Evolutionary conservation across 1,140 invertebrate genomes (phyloP), one percentile per base, ranked within the genome.

Genomic region (Caenorhabditis inopinata): DNA sequence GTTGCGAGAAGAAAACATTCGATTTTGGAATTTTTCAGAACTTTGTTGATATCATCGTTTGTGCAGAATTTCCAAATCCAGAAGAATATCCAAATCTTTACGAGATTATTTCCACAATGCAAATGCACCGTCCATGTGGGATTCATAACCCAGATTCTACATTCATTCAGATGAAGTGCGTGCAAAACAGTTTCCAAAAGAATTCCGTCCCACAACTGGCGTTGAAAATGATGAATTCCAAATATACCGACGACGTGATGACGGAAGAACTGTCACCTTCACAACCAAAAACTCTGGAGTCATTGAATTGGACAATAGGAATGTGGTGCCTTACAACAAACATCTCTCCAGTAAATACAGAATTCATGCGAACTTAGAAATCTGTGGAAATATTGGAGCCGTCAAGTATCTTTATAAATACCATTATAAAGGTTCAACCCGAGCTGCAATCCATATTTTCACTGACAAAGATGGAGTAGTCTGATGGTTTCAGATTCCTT

Each of bases 171-270:
- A 35, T 18, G 46, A 53, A 11, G 16, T 27, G 6, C 68, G 76
- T 35, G n/a, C 27, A 9, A 78, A 78, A 29, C 27, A 53, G 21
- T 78, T 78, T 32, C 76, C 76, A 11, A 58, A 78, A 25, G 48
- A 5, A n/a, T 78, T 53, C 35, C 1, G 48, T 6, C 49, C 62
- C 14, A 62, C 76, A 14, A 78, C 76, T 9, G 12, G n/a, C 9
- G 4, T 47, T 0, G 48, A 42, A 6, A 42, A 23, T 3, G 38
- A 78, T 45, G 53, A 51, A 3, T 78, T 35, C 49, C 16, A 29
- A 2, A n/a, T 18, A 21, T 58, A 53, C 29, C 27, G 48, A 38
- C 18, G 76, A 53, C 27, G 76, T 14, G 35, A 78, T 35, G n/a
- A n/a, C n/a, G n/a, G n/a, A n/a, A n/a, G n/a, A n/a, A n/a, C n/a